Conservation (phyloP, 2,113 vertebrate species). For the Lagenorhynchus albirostris region DNA sequence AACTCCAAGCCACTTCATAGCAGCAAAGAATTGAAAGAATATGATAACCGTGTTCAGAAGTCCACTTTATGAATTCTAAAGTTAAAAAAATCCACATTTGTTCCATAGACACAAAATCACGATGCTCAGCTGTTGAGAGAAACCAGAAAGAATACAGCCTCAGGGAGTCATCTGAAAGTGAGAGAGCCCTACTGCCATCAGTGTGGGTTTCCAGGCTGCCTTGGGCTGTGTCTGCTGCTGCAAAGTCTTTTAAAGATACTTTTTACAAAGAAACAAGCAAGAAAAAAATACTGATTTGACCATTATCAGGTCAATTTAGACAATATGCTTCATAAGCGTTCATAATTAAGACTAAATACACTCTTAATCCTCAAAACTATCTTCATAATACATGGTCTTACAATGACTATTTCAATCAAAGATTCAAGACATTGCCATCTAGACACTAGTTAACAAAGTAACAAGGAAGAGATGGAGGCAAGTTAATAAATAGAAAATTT, state of each 20-base stretch:
- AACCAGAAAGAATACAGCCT: neutral
- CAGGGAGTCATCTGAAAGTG: slow-evolving; percentile 42
- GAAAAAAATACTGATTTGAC: neutral
- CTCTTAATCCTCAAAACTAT: neutral
- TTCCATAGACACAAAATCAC: neutral
- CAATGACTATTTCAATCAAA: neutral
- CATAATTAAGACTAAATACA: neutral
- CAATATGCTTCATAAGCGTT: neutral
- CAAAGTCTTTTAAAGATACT: neutral
- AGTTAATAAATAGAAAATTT: neutral
- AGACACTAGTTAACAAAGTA: neutral
- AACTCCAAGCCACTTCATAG: neutral
- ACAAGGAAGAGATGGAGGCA: neutral
- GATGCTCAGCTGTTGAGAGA: neutral
- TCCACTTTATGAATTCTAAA: neutral
- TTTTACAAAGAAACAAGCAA: slow-evolving; percentile 29
- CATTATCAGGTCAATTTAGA: neutral
- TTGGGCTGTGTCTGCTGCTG: neutral
- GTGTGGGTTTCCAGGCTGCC: neutral
- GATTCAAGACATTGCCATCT: neutral
- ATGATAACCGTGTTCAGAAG: neutral
- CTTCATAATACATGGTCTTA: neutral
- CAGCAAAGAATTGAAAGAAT: neutral
- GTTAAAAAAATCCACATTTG: neutral
- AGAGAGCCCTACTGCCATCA: neutral